A percentile compares a stretch with the other conserved stretches of the same genome.
These are phyloP conservation scores for Mionectes macconnelli DNA, from an alignment of 2,113 vertebrate genomes.

Conservation along the genomic window DNA sequence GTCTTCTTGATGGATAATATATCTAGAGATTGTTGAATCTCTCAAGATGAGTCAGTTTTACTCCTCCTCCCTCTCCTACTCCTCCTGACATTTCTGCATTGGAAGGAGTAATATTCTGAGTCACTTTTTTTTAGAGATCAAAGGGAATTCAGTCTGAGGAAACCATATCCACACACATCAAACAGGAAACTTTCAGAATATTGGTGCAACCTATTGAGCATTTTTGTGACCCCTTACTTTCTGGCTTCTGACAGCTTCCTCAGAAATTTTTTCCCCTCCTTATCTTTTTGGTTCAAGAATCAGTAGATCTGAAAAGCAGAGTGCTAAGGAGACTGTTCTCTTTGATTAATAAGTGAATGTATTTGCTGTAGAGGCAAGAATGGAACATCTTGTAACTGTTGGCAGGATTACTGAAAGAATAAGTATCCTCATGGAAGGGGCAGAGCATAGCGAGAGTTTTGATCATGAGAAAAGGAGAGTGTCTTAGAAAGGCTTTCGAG, in stretches of 20 bases:
- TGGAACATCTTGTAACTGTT: slow-evolving; percentile 58
- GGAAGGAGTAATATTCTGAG: slow-evolving; percentile 37
- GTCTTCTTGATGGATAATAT: not conserved
- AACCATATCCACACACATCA: not conserved
- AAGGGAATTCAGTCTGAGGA: slow-evolving; percentile 1
- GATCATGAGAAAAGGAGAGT: slow-evolving; percentile 6
- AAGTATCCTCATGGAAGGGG: slow-evolving; percentile 20
- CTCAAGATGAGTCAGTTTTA: slow-evolving; percentile 52
- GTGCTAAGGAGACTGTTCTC: slow-evolving; percentile 6
- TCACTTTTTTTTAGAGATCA: slow-evolving; percentile 5
- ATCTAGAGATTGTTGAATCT: slow-evolving; percentile 44
- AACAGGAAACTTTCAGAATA: not conserved
- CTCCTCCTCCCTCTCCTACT: slow-evolving; percentile 36
- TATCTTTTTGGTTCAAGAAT: slow-evolving; percentile 28
- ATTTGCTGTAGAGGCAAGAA: slow-evolving; percentile 45
- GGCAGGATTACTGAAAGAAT: slow-evolving; percentile 25
- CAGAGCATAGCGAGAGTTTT: not conserved
- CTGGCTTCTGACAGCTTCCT: slow-evolving; percentile 6
- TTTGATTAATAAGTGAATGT: slow-evolving; percentile 65
- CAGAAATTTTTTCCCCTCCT: not conserved
- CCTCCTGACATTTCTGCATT: slow-evolving; percentile 40
- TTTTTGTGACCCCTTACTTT: not conserved
- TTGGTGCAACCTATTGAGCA: not conserved
- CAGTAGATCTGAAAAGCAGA: slow-evolving; percentile 32
- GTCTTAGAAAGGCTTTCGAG: not conserved